Base-by-base conservation (phyloP, 2,888 invertebrate species). In the Dicyrtomina minuta region DNA sequence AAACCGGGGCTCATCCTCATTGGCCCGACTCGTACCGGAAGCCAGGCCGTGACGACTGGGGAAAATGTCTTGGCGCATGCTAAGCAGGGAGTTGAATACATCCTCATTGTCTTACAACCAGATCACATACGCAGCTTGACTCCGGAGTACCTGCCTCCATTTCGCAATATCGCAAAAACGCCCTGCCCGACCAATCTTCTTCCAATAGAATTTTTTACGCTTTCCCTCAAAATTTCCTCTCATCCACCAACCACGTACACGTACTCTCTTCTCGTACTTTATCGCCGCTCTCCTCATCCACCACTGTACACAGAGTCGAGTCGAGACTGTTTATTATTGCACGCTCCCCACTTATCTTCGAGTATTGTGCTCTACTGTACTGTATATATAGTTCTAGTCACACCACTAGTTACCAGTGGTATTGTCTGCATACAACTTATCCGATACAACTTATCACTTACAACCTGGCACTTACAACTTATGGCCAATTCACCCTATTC, bases 41-140 rank as follows among this genome's bases (percentile, higher is more conserved):
- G 75, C 75, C 71, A 73, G 70, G 74, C 74, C 74, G 74, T 73
- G 72, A 70, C 75, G 72, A 73, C 73, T 70, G 72, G 72, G 62
- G 72, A 74, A 74, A 77, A 74, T 74, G 72, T 68, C 70, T 71
- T 73, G 70, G 77, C 77, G 77, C 77, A 77, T 75, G 75, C 66
- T 67, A 69, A 70, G 20, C 46, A 59, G 24, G 22, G 24, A 13
- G 13, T n/a, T 44, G 13, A 60, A 60, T 60, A 8, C 60, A 12
- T 68, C 51, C 51, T 41, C 60, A 51, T 74, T 66, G 68, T 73
- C 73, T 73, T 17, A 64, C 73, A 71, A 69, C 71, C 73, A 73
- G 69, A 71, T 73, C 73, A 73, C 73, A 73, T 73, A 73, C 73
- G 70, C 70, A 61, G 70, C 51, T 39, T 26, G 53, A 51, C 51